Evolutionary conservation across 2,113 vertebrate genomes (phyloP).

Genomic region (Clarias batrachus): DNA sequence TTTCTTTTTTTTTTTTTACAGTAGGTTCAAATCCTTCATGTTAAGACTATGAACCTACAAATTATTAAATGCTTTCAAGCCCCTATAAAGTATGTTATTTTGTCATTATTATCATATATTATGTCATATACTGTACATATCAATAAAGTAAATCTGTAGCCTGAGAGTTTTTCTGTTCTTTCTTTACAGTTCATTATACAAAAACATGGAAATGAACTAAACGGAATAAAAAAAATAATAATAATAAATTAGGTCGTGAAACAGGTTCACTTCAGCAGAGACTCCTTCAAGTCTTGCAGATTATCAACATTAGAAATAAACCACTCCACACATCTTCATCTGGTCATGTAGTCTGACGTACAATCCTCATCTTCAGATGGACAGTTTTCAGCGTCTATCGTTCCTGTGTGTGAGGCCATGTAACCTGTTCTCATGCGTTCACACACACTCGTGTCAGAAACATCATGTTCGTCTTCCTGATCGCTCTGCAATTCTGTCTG

Average conservation of each 20-base stretch:
- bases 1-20: too few species aligned
- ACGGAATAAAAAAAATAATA: not conserved
- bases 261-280: not conserved
- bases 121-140: too few species aligned
- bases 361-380: not conserved
- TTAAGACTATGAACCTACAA: not conserved
- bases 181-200: not conserved
- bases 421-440: not conserved
- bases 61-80: not conserved
- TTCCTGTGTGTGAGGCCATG: not conserved
- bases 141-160: not conserved
- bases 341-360: conserved; percentile 8
- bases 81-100: not conserved
- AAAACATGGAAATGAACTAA: not conserved
- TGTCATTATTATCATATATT: not conserved
- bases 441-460: not conserved
- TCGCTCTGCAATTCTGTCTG: not conserved
- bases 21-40: not conserved
- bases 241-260: not conserved
- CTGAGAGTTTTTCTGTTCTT: not conserved
- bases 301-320: not conserved
- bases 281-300: not conserved
- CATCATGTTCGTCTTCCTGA: not conserved
- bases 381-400: not conserved
- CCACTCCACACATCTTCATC: conserved; percentile 1